Evolutionary conservation across 2,797 vertebrate genomes (phyloP).

Genomic region (Aldrovandia affinis): DNA sequence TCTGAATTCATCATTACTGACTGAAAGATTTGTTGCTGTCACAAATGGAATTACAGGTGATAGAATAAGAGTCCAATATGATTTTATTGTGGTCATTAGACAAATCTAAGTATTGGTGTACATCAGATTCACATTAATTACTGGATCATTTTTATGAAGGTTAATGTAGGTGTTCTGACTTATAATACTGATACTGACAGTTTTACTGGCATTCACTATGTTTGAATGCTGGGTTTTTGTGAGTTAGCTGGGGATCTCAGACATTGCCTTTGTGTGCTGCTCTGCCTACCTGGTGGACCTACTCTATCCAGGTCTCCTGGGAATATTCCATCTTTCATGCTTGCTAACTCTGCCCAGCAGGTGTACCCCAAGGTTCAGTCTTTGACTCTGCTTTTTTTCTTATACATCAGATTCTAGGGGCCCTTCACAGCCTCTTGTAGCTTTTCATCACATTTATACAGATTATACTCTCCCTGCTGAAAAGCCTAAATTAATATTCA

Average conservation of each 20-base stretch:
- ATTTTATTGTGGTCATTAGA: not conserved
- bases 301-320: not conserved
- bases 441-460: not conserved
- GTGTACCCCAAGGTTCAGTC: constrained; percentile 4
- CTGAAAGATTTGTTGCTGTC: not conserved
- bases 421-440: not conserved
- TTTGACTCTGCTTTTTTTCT: not conserved
- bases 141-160: not conserved
- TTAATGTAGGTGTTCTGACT: not conserved
- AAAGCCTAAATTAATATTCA: not conserved
- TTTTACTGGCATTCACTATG: not conserved
- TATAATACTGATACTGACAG: not conserved
- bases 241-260: not conserved
- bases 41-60: not conserved
- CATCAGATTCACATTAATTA: not conserved
- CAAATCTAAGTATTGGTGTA: not conserved
- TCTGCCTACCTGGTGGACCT: not conserved
- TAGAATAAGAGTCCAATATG: not conserved
- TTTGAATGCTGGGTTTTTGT: not conserved
- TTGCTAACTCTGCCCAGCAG: not conserved
- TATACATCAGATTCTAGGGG: not conserved
- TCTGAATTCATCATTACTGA: not conserved
- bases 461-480: not conserved
- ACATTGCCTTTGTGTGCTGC: not conserved
- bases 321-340: not conserved